Evolutionary conservation across 2,797 vertebrate species (phyloP).

Genomic region (Siniperca undulata): DNA sequence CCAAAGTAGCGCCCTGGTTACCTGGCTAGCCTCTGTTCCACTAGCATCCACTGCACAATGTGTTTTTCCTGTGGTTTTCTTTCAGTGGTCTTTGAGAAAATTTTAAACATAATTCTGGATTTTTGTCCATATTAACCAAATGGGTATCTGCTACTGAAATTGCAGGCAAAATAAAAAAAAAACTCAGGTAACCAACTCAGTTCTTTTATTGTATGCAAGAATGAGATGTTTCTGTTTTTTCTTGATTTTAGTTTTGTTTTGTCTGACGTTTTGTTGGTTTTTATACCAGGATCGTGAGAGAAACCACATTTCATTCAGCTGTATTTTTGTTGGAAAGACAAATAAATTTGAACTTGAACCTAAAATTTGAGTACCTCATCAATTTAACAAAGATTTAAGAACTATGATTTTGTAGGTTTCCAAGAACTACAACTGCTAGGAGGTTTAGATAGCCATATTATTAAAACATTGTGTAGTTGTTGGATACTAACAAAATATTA

Average conservation of each 20-base stretch:
- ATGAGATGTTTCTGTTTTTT: too few relatives aligned
- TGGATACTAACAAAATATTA: background rate
- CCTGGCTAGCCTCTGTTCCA: background rate
- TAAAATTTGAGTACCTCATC: background rate
- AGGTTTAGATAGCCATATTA: background rate
- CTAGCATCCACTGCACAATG: background rate
- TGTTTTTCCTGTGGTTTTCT: constrained; percentile 1
- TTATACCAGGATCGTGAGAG: background rate
- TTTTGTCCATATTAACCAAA: background rate
- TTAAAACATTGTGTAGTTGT: background rate
- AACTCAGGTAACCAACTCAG: too few relatives aligned
- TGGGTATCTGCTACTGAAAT: background rate
- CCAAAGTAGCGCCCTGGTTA: background rate
- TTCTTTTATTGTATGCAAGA: too few relatives aligned
- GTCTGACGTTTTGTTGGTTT: background rate
- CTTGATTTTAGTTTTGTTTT: background rate
- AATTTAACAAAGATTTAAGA: background rate
- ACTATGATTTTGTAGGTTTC: too few relatives aligned
- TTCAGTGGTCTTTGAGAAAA: background rate
- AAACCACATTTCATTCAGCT: background rate
- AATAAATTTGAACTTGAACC: background rate
- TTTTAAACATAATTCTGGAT: background rate
- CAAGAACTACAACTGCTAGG: too few relatives aligned
- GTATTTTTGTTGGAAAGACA: background rate
- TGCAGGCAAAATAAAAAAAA: background rate